Evolutionary conservation across 2,113 vertebrate species (phyloP).

Genomic region (Motacilla tschutschensis): DNA sequence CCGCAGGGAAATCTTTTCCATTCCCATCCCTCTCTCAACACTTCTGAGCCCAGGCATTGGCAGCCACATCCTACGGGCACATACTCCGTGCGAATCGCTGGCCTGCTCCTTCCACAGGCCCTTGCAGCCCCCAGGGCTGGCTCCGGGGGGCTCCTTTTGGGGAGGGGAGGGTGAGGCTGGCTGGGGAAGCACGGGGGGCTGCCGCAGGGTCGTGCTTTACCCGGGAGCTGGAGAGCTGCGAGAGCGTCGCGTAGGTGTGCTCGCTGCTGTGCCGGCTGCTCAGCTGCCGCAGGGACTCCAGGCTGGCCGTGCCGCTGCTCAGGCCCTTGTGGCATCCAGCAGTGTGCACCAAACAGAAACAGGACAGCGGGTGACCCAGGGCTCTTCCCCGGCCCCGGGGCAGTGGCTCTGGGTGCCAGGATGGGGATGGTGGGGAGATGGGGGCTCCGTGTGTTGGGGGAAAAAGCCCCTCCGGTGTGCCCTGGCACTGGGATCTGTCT

Average conservation of each 20-base stretch:
- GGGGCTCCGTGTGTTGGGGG: background rate
- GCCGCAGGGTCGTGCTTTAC: slow-evolving; percentile 54
- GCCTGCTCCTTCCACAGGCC: background rate
- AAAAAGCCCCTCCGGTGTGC: background rate
- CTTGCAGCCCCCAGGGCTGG: background rate
- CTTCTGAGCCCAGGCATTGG: background rate
- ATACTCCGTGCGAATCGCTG: background rate
- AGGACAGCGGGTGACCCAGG: slow-evolving; percentile 23
- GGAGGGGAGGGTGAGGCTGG: background rate
- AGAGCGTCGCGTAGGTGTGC: slow-evolving; percentile 67
- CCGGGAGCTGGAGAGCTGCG: slow-evolving; percentile 75
- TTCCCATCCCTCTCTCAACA: background rate
- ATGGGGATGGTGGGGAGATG: fast-evolving
- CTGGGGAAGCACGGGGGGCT: background rate
- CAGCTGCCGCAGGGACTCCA: slow-evolving; percentile 70
- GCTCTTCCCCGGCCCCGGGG: background rate
- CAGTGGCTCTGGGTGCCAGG: background rate
- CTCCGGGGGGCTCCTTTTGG: background rate
- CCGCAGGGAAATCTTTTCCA: background rate
- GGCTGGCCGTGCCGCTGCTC: slow-evolving; percentile 63
- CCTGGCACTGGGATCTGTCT: fast-evolving
- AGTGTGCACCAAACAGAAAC: slow-evolving; percentile 55
- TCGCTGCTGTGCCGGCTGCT: slow-evolving; percentile 58
- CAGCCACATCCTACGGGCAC: background rate
- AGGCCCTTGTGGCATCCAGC: slow-evolving; percentile 41